A percentile compares a stretch with the other conserved stretches of the same genome.
Conservation (phyloP, 2,888 invertebrate genomes). For the Sminthurinus aureus region DNA sequence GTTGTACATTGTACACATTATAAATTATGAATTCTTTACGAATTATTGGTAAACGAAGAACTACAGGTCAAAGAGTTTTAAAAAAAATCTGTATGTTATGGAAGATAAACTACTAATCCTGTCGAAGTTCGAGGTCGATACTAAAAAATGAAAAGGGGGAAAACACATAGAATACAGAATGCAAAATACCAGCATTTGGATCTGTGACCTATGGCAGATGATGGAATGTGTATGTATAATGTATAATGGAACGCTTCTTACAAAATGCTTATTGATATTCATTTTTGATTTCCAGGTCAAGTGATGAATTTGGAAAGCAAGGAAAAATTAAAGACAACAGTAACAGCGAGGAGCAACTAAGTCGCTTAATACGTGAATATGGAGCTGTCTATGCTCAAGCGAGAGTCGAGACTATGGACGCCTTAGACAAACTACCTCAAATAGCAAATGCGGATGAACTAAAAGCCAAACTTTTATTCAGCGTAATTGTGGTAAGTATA, state of each 20-base stretch:
- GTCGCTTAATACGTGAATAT: slow-evolving; percentile 76
- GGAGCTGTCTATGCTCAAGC: slow-evolving; percentile 85
- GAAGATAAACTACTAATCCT: no score
- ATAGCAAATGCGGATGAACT: slow-evolving; percentile 85
- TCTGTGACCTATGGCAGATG: no score
- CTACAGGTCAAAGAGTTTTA: no score
- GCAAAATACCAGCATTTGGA: no score
- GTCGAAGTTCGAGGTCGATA: no score
- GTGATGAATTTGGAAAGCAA: background rate
- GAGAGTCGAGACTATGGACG: slow-evolving; percentile 84
- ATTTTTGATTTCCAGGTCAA: slow-evolving; percentile 21
- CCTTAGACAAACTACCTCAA: slow-evolving; percentile 81
- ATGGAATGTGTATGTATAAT: background rate
- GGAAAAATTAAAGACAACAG: background rate
- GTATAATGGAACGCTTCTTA: background rate
- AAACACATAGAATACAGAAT: no score
- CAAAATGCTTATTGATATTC: background rate
- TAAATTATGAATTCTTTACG: no score
- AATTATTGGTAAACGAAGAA: no score
- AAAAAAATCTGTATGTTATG: no score
- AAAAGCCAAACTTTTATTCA: slow-evolving; percentile 94
- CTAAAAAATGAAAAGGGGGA: no score
- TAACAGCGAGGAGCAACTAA: slow-evolving; percentile 57
- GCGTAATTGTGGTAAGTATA: slow-evolving; percentile 87
- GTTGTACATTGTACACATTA: no score